Conservation (phyloP, 2,888 invertebrate genomes). For the Torymus auratus region DNA sequence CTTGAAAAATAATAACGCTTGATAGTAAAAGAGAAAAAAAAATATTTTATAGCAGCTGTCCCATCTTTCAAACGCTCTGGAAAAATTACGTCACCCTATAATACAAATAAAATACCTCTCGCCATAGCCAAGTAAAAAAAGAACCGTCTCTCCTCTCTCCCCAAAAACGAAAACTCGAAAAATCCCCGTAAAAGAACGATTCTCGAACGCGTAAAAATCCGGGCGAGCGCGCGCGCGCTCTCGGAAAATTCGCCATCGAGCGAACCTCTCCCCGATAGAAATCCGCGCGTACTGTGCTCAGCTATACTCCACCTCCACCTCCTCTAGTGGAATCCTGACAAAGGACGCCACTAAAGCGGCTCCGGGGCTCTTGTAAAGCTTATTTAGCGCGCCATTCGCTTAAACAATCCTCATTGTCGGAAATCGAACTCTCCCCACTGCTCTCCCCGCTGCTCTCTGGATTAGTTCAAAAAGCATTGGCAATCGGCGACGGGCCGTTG, state of each 20-base stretch:
- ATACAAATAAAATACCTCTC: too few relatives aligned
- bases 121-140: too few relatives aligned
- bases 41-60: too few relatives aligned
- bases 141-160: too few relatives aligned
- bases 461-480: conserved; percentile 56
- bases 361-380: conserved; percentile 40
- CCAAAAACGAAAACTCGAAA: too few relatives aligned
- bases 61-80: too few relatives aligned
- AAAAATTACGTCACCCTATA: too few relatives aligned
- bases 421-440: conserved; percentile 39
- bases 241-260: conserved; percentile 40
- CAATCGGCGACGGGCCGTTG: conserved; percentile 51
- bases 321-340: conserved; percentile 25
- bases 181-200: background rate
- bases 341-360: conserved; percentile 37
- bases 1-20: too few relatives aligned
- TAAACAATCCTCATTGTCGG: conserved; percentile 57
- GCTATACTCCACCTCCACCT: too few relatives aligned
- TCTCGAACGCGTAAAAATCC: conserved; percentile 33
- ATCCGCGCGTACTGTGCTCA: conserved; percentile 1
- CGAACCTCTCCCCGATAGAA: conserved; percentile 37
- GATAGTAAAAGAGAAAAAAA: too few relatives aligned
- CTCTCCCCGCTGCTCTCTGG: conserved; percentile 14
- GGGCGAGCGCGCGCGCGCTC: background rate
- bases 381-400: conserved; percentile 57